Percentiles rank a stretch among this genome's conserved stretches.
Conservation (phyloP, 2,888 invertebrate genomes). For the Anthophora plumipes region DNA sequence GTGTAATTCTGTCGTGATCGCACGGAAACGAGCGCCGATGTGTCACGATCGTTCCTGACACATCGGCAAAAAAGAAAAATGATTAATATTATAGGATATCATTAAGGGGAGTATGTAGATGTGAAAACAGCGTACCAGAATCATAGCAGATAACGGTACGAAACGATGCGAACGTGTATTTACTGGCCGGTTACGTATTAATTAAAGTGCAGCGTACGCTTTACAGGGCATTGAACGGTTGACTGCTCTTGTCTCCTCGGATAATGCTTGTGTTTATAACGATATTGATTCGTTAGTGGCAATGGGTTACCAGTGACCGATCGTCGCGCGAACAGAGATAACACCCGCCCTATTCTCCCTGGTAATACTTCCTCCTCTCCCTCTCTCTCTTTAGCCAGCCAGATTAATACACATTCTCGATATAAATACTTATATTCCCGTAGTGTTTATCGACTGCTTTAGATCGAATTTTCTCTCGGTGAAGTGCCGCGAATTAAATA, state of each 20-base stretch:
- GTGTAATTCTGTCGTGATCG: slow-evolving; percentile 22
- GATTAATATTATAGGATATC: slow-evolving; percentile 30
- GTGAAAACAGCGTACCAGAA: slow-evolving; percentile 25
- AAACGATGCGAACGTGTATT: slow-evolving; percentile 40
- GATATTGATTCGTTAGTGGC: slow-evolving; percentile 67
- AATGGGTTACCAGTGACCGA: slow-evolving; percentile 41
- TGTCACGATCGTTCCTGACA: background rate
- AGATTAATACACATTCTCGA: slow-evolving; percentile 11
- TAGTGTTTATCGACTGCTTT: background rate
- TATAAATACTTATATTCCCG: background rate
- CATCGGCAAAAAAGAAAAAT: background rate
- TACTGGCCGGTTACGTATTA: slow-evolving; percentile 59
- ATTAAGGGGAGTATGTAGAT: background rate
- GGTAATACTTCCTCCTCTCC: slow-evolving; percentile 15
- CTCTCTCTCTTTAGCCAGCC: no score
- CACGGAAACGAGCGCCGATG: background rate
- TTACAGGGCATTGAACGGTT: slow-evolving; percentile 66
- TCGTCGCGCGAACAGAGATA: slow-evolving; percentile 38
- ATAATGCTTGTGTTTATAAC: slow-evolving; percentile 66
- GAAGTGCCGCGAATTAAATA: background rate
- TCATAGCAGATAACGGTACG: slow-evolving; percentile 33
- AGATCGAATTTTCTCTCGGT: slow-evolving; percentile 24
- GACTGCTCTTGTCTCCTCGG: slow-evolving; percentile 67
- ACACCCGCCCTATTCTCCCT: background rate
- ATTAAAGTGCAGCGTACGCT: slow-evolving; percentile 60